Evolutionary conservation across 2,888 invertebrate genomes (phyloP), one percentile per base, ranked within the genome.

Genomic region (Alloscopus bannaensis): DNA sequence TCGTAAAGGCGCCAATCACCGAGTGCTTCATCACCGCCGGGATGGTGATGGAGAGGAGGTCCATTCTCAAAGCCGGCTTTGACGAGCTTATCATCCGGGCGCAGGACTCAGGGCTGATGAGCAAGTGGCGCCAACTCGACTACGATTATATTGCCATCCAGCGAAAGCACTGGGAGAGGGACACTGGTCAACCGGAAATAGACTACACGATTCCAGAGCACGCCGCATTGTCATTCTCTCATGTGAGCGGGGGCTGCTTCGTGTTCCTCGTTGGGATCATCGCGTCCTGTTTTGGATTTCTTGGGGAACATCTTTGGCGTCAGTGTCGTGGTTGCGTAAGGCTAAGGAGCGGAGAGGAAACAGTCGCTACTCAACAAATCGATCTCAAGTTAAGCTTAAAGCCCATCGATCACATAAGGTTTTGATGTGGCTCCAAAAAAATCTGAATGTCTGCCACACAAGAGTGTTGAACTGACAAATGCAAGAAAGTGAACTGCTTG

Each of bases 11-110:
- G 11, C 80, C 83, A 2, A 66, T 81, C 0, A 70, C 77, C 8
- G 81, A 83, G 3, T 76, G 73, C 42, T 80, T 82, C 29, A 60
- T 81, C 11, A 71, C 72, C 8, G 80, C 80, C 8, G 82, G 83
- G 4, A 69, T 83, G 45, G 78, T 83, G 1, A 77, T 83, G 77
- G 79, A 81, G 24, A 71, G 73, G 42, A 16, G 73, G 4, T 68
- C 81, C 1, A 57, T 81, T 42, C 66, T 83, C 3, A 71, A 69
- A 50, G 29, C 20, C 3, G 57, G 50, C 8, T 69, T 83, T 29
- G 69, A 83, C 20, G 45, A 28, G 16, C 60, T 83, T 16, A 28
- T 83, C 1, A 59, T 45, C 18, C 66, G 70, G 57, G 45, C 68
- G 4, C 40, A 50, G 75, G 79, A 76, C 31, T 79, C 68, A 0